Evolutionary conservation across 2,113 vertebrate species (phyloP).

Genomic region (Microtus oregoni): DNA sequence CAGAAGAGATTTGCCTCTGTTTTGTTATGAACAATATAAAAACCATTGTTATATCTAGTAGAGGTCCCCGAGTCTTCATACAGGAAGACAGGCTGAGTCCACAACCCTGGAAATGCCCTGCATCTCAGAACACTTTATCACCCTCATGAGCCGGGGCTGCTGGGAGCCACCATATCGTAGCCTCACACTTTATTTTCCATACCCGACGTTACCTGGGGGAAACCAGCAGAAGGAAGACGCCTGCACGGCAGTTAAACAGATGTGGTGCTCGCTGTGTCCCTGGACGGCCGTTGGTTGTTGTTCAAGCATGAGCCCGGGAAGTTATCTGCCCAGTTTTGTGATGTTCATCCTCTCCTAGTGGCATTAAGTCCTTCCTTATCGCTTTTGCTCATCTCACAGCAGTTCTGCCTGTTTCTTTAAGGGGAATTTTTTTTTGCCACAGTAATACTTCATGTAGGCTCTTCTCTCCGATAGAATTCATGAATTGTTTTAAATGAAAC

Average conservation of each 20-base stretch:
- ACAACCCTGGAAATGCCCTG: not conserved
- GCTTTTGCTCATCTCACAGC: slow-evolving; percentile 12
- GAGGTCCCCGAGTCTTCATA: not conserved
- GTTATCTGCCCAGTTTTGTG: not conserved
- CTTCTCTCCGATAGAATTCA: not conserved
- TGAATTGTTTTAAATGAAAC: slow-evolving; percentile 31
- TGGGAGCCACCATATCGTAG: not conserved
- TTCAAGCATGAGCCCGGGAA: not conserved
- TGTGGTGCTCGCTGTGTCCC: not conserved
- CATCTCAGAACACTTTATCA: not conserved
- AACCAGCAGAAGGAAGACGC: slow-evolving; percentile 22
- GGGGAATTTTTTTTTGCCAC: not conserved
- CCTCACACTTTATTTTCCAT: slow-evolving; percentile 52
- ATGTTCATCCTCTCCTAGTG: not conserved
- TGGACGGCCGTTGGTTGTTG: not conserved
- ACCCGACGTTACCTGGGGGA: not conserved
- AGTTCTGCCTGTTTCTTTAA: not conserved
- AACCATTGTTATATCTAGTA: not conserved
- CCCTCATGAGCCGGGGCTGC: not conserved
- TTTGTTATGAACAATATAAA: not conserved
- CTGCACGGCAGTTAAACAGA: slow-evolving; percentile 17
- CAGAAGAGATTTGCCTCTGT: not conserved
- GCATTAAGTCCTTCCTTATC: not conserved
- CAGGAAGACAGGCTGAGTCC: not conserved
- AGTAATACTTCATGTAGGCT: not conserved